Evolutionary conservation across 2,113 vertebrate species (phyloP), one percentile per base, ranked within the genome.

Genomic region (Sitta europaea): DNA sequence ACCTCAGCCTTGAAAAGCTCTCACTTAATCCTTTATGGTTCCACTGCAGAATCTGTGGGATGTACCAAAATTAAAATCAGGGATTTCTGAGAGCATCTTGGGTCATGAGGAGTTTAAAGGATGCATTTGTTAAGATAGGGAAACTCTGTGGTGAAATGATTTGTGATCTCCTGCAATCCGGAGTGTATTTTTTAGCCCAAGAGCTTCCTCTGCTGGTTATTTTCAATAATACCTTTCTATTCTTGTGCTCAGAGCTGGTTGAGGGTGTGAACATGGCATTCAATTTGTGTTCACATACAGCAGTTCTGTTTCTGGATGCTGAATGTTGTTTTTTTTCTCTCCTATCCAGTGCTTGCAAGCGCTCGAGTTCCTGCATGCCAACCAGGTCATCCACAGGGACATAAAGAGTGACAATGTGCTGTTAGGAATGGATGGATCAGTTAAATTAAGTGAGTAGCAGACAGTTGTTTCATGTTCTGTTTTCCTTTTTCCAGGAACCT

Each of bases 351-450:
- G 99, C 98, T 98, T 99, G 98, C 99, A 99, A 97, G 99, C 99
- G 0, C 97, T 99, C 92, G 99, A 99, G 59, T 99, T 99, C 97
- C 98, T 99, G 25, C 99, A 99, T 19, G 99, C 99, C 77, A 99
- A 99, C 96, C 99, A 99, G 94, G 99, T 99, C 92, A 99, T 99
- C 92, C 99, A 99, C 97, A 98, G 99, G 98, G 99, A 99, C 98
- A 99, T 99, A 91, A 99, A 99, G 97, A 99, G 99, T 96, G 99
- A 99, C 97, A 99, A 99, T 2, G 99, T 99, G 62, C 98, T 99
- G 47, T 97, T 99, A 66, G 99, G 99, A 94, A 99, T 99, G 99
- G 99, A 99, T 82, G 99, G 99, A 92, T 99, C 99, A 3, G 99
- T 99, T 92, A 99, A 99, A 97, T 98, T 99, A 35, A 99, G 99